Conservation (phyloP, 1,140 invertebrate species). For the Piezodorus guildinii region DNA sequence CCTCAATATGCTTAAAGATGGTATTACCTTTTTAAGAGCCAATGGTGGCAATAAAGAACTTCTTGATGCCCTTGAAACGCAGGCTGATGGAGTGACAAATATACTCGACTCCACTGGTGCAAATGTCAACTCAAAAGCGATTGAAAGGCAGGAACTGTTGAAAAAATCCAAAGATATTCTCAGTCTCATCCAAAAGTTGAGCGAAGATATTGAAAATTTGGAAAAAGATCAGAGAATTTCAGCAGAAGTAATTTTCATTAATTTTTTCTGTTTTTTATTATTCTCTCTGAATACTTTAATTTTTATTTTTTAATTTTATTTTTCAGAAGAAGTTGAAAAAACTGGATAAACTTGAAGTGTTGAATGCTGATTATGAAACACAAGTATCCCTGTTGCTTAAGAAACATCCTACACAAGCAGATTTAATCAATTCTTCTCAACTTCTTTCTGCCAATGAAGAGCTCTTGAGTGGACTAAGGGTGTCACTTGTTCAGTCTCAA, state of each 20-base stretch:
- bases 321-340: conserved; percentile 43
- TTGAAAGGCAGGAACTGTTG: conserved; percentile 57
- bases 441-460: conserved; percentile 10
- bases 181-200: conserved; percentile 41
- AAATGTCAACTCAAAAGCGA: conserved; percentile 41
- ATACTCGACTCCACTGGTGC: conserved; percentile 28
- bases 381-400: conserved; percentile 41
- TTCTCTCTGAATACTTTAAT: not conserved
- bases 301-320: not conserved
- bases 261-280: conserved; percentile 23
- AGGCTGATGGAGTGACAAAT: conserved; percentile 15
- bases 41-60: conserved; percentile 3
- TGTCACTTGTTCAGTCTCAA: conserved; percentile 56
- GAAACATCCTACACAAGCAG: not conserved
- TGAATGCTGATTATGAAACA: conserved; percentile 41
- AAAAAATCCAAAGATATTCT: conserved; percentile 43
- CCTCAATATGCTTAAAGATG: conserved; percentile 44
- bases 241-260: conserved; percentile 31
- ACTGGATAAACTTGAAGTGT: conserved; percentile 50
- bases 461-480: conserved; percentile 42
- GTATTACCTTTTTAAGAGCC: conserved; percentile 29
- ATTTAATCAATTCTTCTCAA: conserved; percentile 7
- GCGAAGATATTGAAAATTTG: conserved; percentile 41
- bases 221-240: conserved; percentile 36
- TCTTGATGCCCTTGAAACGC: conserved; percentile 19